Evolutionary conservation across 2,797 vertebrate genomes (phyloP).

Genomic region (Aphelocoma californica): DNA sequence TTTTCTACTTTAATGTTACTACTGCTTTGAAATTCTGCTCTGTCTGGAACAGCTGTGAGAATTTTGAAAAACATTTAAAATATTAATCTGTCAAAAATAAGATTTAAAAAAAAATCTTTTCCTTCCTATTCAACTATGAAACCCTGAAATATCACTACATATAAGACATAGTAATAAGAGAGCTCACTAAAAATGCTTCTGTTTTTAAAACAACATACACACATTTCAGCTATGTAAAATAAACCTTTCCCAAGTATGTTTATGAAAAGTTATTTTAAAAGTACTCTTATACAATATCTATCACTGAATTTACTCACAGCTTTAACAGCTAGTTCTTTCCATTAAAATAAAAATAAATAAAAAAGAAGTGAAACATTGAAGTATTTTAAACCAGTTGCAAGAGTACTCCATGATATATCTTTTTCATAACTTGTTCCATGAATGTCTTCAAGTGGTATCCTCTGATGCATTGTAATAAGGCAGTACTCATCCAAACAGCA

Average conservation of each 20-base stretch:
- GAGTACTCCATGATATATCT: not conserved
- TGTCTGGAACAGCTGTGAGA: not conserved
- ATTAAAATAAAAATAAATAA: not conserved
- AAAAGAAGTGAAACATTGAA: not conserved
- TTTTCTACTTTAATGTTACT: not conserved
- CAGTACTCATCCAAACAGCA: not conserved
- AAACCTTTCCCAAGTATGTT: not conserved
- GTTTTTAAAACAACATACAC: not conserved
- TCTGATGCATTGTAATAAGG: constrained; percentile 2
- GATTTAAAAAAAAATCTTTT: not conserved
- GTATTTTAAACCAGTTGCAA: not conserved
- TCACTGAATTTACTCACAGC: not conserved
- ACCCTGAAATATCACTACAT: not conserved
- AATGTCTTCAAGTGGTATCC: not conserved
- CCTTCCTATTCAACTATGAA: not conserved
- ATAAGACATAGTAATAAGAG: not conserved
- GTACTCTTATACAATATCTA: not conserved
- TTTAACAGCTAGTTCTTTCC: not conserved
- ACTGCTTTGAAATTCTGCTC: not conserved
- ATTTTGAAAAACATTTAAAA: not conserved
- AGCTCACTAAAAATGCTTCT: not conserved
- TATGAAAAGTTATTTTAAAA: not conserved
- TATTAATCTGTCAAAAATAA: not conserved
- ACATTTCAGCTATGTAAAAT: not conserved
- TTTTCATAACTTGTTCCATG: not conserved